Evolutionary conservation across 1,140 invertebrate species (phyloP), one percentile per base, ranked within the genome.

Genomic region (Adoxophyes honmai): DNA sequence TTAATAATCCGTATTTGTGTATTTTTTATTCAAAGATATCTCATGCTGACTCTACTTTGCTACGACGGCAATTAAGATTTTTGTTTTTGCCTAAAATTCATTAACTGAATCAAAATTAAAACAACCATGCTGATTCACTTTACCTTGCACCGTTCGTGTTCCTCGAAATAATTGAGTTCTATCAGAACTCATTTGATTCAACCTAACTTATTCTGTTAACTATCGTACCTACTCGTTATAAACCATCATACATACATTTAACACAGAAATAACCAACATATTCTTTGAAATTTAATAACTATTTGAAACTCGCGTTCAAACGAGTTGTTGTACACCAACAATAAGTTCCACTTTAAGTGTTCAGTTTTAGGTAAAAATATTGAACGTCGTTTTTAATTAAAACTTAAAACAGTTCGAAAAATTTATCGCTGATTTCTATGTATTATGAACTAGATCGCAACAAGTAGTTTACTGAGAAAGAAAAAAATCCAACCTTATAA

Each of bases 1-100:
- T 28, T 28, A 3, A 28, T 28, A 28, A 3, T 2, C 21, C 6
- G 21, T 28, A 2, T 6, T 28, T 28, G 21, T 6, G 21, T 2
- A 28, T 28, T 28, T 28, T 28, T 6, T 28, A 28, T 28, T 28
- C 21, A 28, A 28, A 28, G 6, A 28, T 28, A 28, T 28, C 21
- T 2, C 2, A 28, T 28, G 21, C 21, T 28, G 21, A 28, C 66
- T 64, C 64, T 62, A 67, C 59, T 68, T 71, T 38, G 64, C 65
- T 61, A 61, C 52, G 44, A 66, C 65, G 70, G 70, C 65, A 70
- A 73, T 64, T 68, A 66, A 64, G 57, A 57, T 66, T 70, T 73
- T 71, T 69, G 64, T 66, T 67, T 66, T 67, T 66, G 68, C 72
- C 64, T 65, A 73, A 66, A 54, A 64, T 60, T 54, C 21, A 59